A percentile compares a stretch with the other conserved stretches of the same genome.
Evolutionary conservation across 2,888 invertebrate genomes (phyloP).

Genomic region (Athalia cordata): DNA sequence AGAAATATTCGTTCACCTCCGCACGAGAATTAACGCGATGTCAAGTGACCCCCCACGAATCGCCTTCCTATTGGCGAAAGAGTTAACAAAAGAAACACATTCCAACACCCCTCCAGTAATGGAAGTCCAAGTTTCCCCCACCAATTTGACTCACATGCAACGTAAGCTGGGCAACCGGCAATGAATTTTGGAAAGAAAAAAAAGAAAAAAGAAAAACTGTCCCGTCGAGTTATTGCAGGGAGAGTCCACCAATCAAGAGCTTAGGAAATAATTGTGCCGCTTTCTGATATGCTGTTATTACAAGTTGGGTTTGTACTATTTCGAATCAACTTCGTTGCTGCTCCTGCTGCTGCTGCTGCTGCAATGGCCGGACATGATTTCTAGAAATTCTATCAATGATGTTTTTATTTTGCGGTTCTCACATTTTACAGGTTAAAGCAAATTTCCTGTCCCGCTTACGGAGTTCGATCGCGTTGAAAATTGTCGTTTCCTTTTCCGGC

Average conservation of each 20-base stretch:
- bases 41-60: constrained; percentile 26
- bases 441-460: constrained; percentile 60
- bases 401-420: constrained; percentile 52
- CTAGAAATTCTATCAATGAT: constrained; percentile 46
- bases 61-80: constrained; percentile 20
- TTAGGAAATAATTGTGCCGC: constrained; percentile 44
- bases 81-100: constrained; percentile 31
- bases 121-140: not conserved
- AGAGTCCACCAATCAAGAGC: constrained; percentile 35
- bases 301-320: constrained; percentile 37
- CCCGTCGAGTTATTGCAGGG: constrained; percentile 29
- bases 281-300: constrained; percentile 18
- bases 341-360: too few species aligned
- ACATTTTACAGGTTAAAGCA: constrained; percentile 59
- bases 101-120: constrained; percentile 7
- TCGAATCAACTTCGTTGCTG: constrained; percentile 50
- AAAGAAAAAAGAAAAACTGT: not conserved
- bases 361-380: constrained; percentile 61
- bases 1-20: constrained; percentile 5
- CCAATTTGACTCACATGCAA: not conserved
- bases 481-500: constrained; percentile 59
- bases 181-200: constrained; percentile 3
- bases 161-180: constrained; percentile 9
- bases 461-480: constrained; percentile 59
- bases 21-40: not conserved